Evolutionary conservation across 2,797 vertebrate species (phyloP).

Genomic region (Columba guinea): DNA sequence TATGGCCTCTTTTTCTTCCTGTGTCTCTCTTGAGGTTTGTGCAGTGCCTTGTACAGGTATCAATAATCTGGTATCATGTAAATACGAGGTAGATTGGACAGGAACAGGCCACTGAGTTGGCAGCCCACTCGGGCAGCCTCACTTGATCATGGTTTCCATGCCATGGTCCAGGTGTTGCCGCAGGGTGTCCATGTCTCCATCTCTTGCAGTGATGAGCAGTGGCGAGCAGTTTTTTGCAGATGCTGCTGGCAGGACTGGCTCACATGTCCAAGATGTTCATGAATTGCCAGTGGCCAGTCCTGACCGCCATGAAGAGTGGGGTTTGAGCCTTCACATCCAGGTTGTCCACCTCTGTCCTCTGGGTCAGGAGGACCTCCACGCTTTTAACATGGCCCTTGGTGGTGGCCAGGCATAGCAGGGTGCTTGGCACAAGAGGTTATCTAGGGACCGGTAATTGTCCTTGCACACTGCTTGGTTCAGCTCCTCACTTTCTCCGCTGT

Average conservation of each 20-base stretch:
- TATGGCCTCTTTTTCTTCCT: background rate
- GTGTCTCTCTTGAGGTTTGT: background rate
- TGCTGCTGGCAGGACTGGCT: constrained; percentile 88
- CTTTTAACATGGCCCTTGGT: constrained; percentile 83
- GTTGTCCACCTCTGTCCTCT: constrained; percentile 89
- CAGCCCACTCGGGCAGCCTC: constrained; percentile 86
- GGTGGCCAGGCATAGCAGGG: constrained; percentile 87
- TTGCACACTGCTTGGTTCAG: constrained; percentile 82
- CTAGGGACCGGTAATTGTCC: constrained; percentile 78
- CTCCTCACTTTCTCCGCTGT: constrained; percentile 77
- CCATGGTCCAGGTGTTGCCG: constrained; percentile 83
- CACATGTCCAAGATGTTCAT: constrained; percentile 85
- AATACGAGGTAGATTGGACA: constrained; percentile 88
- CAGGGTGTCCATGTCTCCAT: constrained; percentile 84
- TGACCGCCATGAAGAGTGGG: constrained; percentile 91
- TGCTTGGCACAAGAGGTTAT: constrained; percentile 84
- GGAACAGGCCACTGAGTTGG: constrained; percentile 81
- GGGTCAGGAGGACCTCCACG: constrained; percentile 83
- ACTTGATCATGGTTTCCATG: constrained; percentile 83
- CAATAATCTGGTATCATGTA: background rate
- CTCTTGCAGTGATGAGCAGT: constrained; percentile 85
- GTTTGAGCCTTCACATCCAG: constrained; percentile 96
- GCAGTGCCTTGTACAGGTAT: background rate
- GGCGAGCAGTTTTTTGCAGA: constrained; percentile 92
- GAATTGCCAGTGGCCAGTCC: constrained; percentile 88